phyloP scores from a whole-genome alignment of 2,888 invertebrate genomes.

The Eupithecia pulchellata region DNA sequence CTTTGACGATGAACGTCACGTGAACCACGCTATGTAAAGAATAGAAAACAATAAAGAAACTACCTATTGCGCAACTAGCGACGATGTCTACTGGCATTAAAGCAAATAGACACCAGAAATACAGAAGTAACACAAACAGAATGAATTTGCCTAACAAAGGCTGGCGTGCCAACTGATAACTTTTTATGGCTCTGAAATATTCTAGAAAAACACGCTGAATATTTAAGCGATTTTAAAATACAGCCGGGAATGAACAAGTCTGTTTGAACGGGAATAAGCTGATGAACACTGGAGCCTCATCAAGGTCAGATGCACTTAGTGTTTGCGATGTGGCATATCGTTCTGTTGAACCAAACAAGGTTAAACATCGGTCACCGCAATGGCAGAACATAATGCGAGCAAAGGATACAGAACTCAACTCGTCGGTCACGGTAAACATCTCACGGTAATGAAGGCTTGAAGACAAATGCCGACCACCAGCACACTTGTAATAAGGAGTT shows the following conservation, averaged over 20 bases:
- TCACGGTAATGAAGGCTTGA: conserved; percentile 66
- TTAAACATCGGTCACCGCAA: conserved; percentile 66
- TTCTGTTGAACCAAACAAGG: conserved; percentile 72
- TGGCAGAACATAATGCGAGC: conserved; percentile 64
- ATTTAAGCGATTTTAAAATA: conserved; percentile 20
- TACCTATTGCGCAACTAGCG: conserved; percentile 57
- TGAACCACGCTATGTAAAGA: conserved; percentile 60
- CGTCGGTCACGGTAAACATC: conserved; percentile 77
- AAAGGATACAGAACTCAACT: conserved; percentile 56
- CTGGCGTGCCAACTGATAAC: conserved; percentile 56
- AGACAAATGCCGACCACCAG: conserved; percentile 64
- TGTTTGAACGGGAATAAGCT: conserved; percentile 15
- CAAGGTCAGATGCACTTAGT: conserved; percentile 66
- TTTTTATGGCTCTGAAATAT: conserved; percentile 45
- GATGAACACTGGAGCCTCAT: conserved; percentile 38
- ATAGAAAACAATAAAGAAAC: conserved; percentile 62
- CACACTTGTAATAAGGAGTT: conserved; percentile 53
- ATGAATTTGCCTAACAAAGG: conserved; percentile 57
- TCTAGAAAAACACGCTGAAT: conserved; percentile 35
- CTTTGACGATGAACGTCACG: conserved; percentile 55
- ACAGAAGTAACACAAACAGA: conserved; percentile 50
- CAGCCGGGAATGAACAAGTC: conserved; percentile 17
- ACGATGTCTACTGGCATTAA: conserved; percentile 51
- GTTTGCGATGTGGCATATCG: conserved; percentile 64
- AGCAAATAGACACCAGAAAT: conserved; percentile 52